A percentile compares a stretch with the other conserved stretches of the same genome.
Evolutionary conservation across 2,888 invertebrate genomes (phyloP).

Genomic region (Apamea crenata): DNA sequence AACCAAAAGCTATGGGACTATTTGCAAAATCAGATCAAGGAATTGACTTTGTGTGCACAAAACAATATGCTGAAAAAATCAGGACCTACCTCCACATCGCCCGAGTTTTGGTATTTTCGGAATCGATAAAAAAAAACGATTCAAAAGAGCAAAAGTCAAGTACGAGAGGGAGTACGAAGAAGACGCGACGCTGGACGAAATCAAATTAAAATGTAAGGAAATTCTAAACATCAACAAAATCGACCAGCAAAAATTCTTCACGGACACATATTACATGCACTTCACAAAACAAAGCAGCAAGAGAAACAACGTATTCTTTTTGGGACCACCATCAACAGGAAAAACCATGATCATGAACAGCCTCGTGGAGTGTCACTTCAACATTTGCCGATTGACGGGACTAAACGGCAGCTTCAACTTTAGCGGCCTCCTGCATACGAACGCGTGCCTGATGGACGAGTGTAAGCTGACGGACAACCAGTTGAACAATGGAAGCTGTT

Average conservation of each 20-base stretch:
- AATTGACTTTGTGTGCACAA: conserved; percentile 11
- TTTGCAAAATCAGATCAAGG: conserved; percentile 14
- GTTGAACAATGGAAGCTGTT: conserved; percentile 73
- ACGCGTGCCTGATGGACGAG: conserved; percentile 51
- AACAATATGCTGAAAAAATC: neutral
- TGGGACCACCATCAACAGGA: conserved; percentile 32
- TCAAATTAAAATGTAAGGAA: neutral
- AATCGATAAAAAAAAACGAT: conserved; percentile 10
- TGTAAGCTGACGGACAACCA: conserved; percentile 71
- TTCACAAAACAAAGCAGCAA: neutral
- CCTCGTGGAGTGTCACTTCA: neutral
- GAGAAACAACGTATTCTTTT: conserved; percentile 46
- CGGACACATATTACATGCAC: rapidly evolving
- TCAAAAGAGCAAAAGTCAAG: neutral
- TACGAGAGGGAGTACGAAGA: rapidly evolving
- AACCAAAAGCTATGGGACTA: neutral
- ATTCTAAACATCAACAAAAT: neutral
- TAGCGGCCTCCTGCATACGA: conserved; percentile 55
- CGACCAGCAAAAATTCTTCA: rapidly evolving
- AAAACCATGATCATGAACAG: conserved; percentile 62
- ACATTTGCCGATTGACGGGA: conserved; percentile 63
- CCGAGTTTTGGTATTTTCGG: conserved; percentile 23
- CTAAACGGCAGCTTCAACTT: conserved; percentile 67
- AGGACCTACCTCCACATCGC: neutral
- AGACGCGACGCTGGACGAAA: neutral